Evolutionary conservation across 2,888 invertebrate species (phyloP).

Genomic region (Mycalesis mineus): DNA sequence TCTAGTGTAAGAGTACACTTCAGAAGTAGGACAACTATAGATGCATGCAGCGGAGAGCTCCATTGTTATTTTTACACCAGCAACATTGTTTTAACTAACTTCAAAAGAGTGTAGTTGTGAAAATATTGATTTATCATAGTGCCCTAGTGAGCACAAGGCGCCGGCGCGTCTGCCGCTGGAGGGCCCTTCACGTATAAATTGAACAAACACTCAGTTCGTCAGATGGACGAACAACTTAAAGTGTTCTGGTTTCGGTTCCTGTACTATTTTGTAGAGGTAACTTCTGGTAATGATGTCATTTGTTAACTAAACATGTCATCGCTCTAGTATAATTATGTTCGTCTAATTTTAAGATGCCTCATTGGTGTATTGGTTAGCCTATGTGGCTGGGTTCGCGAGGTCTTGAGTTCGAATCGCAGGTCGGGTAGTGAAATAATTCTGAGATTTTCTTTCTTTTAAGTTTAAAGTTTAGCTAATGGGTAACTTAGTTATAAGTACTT

Average conservation of each 20-base stretch:
- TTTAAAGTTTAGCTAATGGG: too few species aligned
- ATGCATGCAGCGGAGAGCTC: too few species aligned
- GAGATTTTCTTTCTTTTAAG: too few species aligned
- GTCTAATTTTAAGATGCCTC: too few species aligned
- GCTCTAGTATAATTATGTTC: too few species aligned
- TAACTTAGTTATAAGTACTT: too few species aligned
- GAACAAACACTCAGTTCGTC: constrained; percentile 51
- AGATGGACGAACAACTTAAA: constrained; percentile 28
- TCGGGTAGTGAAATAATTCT: too few species aligned
- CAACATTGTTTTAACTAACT: constrained; percentile 11
- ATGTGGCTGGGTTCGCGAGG: too few species aligned
- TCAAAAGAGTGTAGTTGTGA: constrained; percentile 11
- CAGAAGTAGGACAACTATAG: too few species aligned
- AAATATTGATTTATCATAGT: constrained; percentile 30
- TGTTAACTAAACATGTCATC: not conserved
- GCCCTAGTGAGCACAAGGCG: constrained; percentile 39
- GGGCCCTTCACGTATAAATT: constrained; percentile 49
- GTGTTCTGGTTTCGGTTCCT: constrained; percentile 31
- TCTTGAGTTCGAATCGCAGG: too few species aligned
- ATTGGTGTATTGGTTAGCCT: too few species aligned
- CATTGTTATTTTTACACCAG: constrained; percentile 5
- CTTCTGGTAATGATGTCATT: not conserved
- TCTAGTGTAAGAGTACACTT: too few species aligned
- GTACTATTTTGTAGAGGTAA: not conserved
- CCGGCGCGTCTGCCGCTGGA: constrained; percentile 53